Percentiles rank a stretch among this genome's conserved stretches.
Conservation (phyloP, 92 coral and sea anemone genomes). For the Palythoa caribaeorum region DNA sequence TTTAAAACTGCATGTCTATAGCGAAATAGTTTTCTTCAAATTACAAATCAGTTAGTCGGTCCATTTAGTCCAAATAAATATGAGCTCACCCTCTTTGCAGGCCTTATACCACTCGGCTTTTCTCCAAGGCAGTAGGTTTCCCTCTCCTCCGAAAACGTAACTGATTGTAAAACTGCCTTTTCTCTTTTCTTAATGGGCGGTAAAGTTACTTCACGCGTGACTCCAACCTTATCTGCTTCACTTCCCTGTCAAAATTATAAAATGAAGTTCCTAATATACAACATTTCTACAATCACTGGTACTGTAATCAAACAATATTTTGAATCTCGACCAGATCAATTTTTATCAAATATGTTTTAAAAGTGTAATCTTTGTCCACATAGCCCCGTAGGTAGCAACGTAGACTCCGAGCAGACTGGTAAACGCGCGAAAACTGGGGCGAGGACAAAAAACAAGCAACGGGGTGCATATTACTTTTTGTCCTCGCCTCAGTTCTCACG, state of each 20-base stretch:
- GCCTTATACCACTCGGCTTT: constrained; percentile 45
- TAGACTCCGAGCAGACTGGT: too few relatives aligned
- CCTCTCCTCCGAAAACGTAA: constrained; percentile 1
- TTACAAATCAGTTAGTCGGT: too few relatives aligned
- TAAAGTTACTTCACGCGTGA: constrained; percentile 54
- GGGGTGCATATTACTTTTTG: too few relatives aligned
- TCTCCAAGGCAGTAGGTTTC: constrained; percentile 17
- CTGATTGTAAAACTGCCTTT: background rate
- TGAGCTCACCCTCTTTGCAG: constrained; percentile 55
- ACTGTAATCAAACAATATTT: too few relatives aligned
- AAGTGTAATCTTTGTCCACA: too few relatives aligned
- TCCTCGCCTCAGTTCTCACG: too few relatives aligned
- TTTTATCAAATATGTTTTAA: too few relatives aligned
- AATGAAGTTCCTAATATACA: background rate
- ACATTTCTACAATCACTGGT: too few relatives aligned
- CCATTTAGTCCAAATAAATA: background rate
- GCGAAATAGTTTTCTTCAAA: background rate
- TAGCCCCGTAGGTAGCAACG: too few relatives aligned
- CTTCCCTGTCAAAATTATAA: constrained; percentile 21
- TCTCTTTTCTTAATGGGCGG: constrained; percentile 58
- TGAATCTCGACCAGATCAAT: too few relatives aligned
- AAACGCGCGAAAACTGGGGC: too few relatives aligned
- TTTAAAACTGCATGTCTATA: background rate
- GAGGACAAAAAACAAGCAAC: too few relatives aligned
- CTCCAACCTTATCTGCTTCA: constrained; percentile 9